These are phyloP conservation scores for Rhadinocentrus ornatus DNA, from an alignment of 2,797 vertebrate species.

Conservation along the genomic window DNA sequence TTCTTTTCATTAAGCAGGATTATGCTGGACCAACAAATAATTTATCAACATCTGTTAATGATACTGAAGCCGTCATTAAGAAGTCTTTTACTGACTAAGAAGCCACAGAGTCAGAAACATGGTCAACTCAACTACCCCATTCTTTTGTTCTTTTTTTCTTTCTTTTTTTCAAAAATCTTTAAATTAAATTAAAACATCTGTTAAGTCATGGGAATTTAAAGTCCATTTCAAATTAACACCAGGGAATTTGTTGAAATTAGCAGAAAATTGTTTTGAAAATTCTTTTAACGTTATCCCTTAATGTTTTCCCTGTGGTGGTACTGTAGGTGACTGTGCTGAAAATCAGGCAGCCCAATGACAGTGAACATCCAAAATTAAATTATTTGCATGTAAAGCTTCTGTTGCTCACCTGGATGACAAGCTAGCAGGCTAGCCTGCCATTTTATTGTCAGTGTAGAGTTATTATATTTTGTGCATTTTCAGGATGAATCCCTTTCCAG, in stretches of 20 bases:
- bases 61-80: neutral
- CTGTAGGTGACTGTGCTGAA: too few relatives aligned
- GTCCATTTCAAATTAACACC: neutral
- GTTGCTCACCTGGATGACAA: too few relatives aligned
- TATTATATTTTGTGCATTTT: neutral
- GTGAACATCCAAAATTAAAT: too few relatives aligned
- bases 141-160: too few relatives aligned
- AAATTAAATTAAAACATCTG: neutral
- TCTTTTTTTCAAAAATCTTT: neutral
- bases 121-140: neutral
- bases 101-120: neutral
- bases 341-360: too few relatives aligned
- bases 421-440: too few relatives aligned
- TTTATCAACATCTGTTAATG: neutral
- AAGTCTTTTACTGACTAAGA: neutral
- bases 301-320: too few relatives aligned
- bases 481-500: neutral
- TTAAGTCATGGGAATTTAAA: neutral
- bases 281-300: too few relatives aligned
- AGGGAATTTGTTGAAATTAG: neutral
- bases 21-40: neutral
- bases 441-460: too few relatives aligned
- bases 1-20: neutral
- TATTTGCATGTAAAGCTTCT: too few relatives aligned
- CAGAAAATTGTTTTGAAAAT: neutral